These are phyloP conservation scores for Napeogenes sylphis DNA, from an alignment of 2,888 invertebrate genomes.

Conservation along the genomic window DNA sequence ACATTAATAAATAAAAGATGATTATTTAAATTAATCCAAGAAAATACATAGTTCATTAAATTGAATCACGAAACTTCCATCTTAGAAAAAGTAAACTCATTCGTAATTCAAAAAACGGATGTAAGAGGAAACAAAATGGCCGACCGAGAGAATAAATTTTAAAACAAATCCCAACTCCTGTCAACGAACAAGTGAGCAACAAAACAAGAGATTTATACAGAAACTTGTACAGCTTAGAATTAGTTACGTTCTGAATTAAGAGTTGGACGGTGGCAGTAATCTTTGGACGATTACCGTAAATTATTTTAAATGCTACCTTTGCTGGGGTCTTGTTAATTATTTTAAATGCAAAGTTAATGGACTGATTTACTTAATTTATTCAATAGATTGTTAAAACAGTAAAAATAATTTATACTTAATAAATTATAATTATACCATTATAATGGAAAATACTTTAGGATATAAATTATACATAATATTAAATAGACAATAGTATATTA, in stretches of 20 bases:
- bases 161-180: conserved; percentile 68
- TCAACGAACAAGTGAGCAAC: conserved; percentile 60
- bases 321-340: conserved; percentile 1
- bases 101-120: conserved; percentile 70
- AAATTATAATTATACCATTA: no score
- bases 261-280: conserved; percentile 21
- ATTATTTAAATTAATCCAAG: conserved; percentile 4
- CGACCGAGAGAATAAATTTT: conserved; percentile 60
- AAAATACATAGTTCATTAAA: conserved; percentile 23
- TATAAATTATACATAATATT: no score
- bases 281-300: conserved; percentile 30
- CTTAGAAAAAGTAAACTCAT: conserved; percentile 32
- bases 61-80: conserved; percentile 26
- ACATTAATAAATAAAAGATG: no score
- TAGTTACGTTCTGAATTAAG: conserved; percentile 47
- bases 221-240: conserved; percentile 62
- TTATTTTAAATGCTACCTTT: conserved; percentile 9
- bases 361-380: not conserved
- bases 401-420: not conserved
- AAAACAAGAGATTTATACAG: conserved; percentile 71
- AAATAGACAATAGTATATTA: no score
- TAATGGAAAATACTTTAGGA: no score
- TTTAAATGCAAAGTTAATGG: conserved; percentile 1
- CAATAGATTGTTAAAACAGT: not conserved
- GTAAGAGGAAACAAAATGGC: conserved; percentile 62